Evolutionary conservation across 2,888 invertebrate genomes (phyloP).

Genomic region (Petrolisthes cinctipes): DNA sequence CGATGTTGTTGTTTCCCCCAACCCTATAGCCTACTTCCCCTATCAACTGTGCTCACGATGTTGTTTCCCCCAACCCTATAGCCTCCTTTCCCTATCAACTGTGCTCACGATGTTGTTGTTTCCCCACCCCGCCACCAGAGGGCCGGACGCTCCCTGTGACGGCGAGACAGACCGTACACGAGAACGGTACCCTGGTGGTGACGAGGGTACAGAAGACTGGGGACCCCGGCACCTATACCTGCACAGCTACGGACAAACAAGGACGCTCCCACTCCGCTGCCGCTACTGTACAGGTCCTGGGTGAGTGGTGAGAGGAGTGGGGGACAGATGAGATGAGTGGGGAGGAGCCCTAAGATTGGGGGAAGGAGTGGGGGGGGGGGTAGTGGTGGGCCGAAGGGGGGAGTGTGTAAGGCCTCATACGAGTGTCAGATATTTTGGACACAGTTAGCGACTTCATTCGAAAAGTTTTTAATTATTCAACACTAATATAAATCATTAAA

Average conservation of each 20-base stretch:
- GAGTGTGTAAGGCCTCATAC: too few species aligned
- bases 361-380: background rate
- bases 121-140: conserved; percentile 10
- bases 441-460: too few species aligned
- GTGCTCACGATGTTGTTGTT: background rate
- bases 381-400: background rate
- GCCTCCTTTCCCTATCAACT: background rate
- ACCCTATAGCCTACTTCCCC: background rate
- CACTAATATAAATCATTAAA: too few species aligned
- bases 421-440: too few species aligned
- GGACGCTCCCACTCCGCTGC: conserved; percentile 51
- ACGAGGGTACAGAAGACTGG: conserved; percentile 46
- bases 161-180: conserved; percentile 46
- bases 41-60: background rate
- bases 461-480: too few species aligned
- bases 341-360: background rate
- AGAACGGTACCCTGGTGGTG: conserved; percentile 60
- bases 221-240: conserved; percentile 54
- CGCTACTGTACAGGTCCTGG: conserved; percentile 56
- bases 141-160: conserved; percentile 52
- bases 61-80: background rate
- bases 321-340: background rate
- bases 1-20: background rate
- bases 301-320: conserved; percentile 33
- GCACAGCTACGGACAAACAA: conserved; percentile 56